These are phyloP conservation scores for Xylocopa sonorina DNA, from an alignment of 1,140 invertebrate species.

Conservation along the genomic window DNA sequence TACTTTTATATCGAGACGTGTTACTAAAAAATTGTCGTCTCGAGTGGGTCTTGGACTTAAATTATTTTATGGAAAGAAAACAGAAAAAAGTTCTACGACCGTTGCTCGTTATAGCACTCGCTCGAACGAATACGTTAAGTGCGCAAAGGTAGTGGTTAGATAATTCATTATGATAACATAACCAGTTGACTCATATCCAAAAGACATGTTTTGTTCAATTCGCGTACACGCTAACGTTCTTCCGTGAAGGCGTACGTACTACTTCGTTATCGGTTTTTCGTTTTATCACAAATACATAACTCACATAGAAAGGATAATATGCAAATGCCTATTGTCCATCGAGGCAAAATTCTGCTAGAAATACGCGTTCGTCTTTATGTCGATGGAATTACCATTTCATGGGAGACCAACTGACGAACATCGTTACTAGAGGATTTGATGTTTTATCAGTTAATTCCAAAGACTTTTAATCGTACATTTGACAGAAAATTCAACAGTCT, in stretches of 20 bases:
- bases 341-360: background rate
- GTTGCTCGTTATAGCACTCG: background rate
- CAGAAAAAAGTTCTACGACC: background rate
- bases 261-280: constrained; percentile 2
- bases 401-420: too few relatives aligned
- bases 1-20: too few relatives aligned
- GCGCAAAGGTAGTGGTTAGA: constrained; percentile 21
- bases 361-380: background rate
- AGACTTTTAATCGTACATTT: background rate
- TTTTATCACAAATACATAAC: background rate
- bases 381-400: background rate
- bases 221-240: constrained; percentile 44
- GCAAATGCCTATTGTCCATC: background rate
- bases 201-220: constrained; percentile 55
- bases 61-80: background rate
- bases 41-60: background rate
- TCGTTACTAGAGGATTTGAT: background rate
- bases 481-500: too few relatives aligned
- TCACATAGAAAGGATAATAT: constrained; percentile 1
- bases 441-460: background rate
- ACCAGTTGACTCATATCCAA: constrained; percentile 52
- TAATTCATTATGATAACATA: constrained; percentile 39
- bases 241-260: background rate
- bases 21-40: background rate
- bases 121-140: background rate